Base-by-base conservation (phyloP, 2,888 invertebrate genomes). In the Netelia melanura region DNA sequence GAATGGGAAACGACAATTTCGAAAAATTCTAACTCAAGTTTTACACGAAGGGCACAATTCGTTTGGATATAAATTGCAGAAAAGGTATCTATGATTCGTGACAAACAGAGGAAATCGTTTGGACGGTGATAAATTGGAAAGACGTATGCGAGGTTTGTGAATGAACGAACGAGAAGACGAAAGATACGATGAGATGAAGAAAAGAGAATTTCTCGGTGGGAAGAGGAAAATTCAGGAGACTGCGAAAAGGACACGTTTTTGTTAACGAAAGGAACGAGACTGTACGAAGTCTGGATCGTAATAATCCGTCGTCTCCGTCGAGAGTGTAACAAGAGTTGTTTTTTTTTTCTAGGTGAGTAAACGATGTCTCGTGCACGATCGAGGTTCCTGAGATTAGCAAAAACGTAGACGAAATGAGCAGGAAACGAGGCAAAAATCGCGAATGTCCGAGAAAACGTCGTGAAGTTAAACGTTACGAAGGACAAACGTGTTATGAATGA, bases 21-120 rank as follows among this genome's bases (percentile, higher is more conserved):
- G 14, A 67, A 65, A 58, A 72, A 58, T 72, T 72, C 65, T 58
- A 62, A 61, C 25, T 48, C 43, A 43, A 62, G 58, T 67, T 54
- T 17, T 44, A 25, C 17, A 5, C 56, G 71, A 30, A 25, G 30
- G 6, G 9, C 52, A 67, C 17, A 30, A 30, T 30, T 64, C 48
- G 43, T 68, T 74, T 68, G 65, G 58, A 52, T 48, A 74, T 79
- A 65, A 79, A 74, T 81, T 74, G 48, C 52, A 38, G 58, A 52
- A 38, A 52, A 48, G 17, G n/a, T 30, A 58, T 43, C 30, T n/a
- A n/a, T 9, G n/a, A 38, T 23, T 38, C 23, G 80, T 38, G 67
- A 74, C 48, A 58, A 14, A 74, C 70, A 64, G 14, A 64, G 14
- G 74, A 80, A 48, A 0, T 30, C 21, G 38, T 17, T 10, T 61